Evolutionary conservation across 2,797 vertebrate genomes (phyloP), one percentile per base, ranked within the genome.

Genomic region (Sebastes cheni): DNA sequence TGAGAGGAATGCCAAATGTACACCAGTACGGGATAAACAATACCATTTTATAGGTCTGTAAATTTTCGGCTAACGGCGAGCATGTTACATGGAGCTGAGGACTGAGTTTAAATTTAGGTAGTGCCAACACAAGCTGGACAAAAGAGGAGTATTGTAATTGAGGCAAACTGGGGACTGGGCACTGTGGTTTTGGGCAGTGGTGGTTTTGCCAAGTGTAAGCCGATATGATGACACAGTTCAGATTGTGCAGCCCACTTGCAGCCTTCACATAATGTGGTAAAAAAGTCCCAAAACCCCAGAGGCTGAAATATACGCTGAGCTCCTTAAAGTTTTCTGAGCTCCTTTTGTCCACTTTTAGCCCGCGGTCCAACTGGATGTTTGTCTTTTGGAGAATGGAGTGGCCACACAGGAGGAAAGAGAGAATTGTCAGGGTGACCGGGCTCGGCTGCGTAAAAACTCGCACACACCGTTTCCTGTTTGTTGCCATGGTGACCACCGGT

Each of bases 331-430:
- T 81, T 78, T 86, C 89, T 61, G 54, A 59, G 74, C 76, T 84
- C n/a, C 80, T 80, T 91, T 88, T 89, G 84, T 92, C 90, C 87
- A 80, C 82, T 83, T 91, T 94, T 89, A 92, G 90, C 85, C 42
- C 27, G 29, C 69, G 76, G 78, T 89, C 80, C 81, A 71, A 66
- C 79, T 86, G 81, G 67, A 89, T 86, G 88, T 91, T 93, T 88
- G 88, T 85, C 85, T 91, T 88, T 69, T 77, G 74, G 81, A 88
- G 85, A 89, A 87, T 79, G 70, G 70, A 79, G 83, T 22, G 86
- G 85, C 91, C 92, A 91, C 91, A 91, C 93, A 93, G 83, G 82
- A 86, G 87, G 84, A 89, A 65, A 80, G 75, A 56, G 84, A 67
- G 78, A 67, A 80, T 85, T 84, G 87, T 91, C 85, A 83, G 79